A percentile compares a stretch with the other conserved stretches of the same genome.
phyloP scores from a whole-genome alignment of 2,888 invertebrate species.

The Cremastinae sp. region DNA sequence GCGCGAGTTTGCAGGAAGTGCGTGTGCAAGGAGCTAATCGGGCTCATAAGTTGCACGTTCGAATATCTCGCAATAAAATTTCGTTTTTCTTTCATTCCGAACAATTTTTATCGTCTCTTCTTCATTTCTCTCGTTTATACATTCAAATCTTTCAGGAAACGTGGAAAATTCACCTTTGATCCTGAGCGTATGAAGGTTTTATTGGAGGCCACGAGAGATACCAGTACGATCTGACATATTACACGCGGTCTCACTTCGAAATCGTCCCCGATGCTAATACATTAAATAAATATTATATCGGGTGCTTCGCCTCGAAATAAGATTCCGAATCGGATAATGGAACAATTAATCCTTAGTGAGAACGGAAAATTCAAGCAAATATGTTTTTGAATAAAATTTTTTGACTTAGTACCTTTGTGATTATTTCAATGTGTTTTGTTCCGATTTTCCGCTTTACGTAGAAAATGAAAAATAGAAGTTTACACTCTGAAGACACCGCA shows the following conservation, averaged over 20 bases:
- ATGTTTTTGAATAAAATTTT: no score
- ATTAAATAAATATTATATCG: constrained; percentile 35
- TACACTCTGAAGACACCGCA: constrained; percentile 15
- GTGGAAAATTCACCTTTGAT: constrained; percentile 55
- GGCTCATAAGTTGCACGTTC: constrained; percentile 45
- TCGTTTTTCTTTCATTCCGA: constrained; percentile 25
- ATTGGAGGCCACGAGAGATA: constrained; percentile 34
- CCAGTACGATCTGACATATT: constrained; percentile 45
- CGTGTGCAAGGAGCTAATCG: constrained; percentile 51
- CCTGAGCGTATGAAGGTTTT: constrained; percentile 44
- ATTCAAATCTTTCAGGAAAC: constrained; percentile 43
- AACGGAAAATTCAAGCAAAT: no score
- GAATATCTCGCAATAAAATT: constrained; percentile 32
- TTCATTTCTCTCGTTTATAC: constrained; percentile 3
- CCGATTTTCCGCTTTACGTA: background rate
- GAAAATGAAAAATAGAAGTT: background rate
- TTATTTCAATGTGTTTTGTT: no score
- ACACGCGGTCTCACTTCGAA: constrained; percentile 45
- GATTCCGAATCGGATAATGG: no score
- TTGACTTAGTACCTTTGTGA: no score
- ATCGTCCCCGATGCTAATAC: constrained; percentile 42
- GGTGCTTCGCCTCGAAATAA: no score
- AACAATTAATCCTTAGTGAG: no score
- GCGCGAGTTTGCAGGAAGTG: constrained; percentile 32
- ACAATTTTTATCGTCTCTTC: constrained; percentile 12